Evolutionary conservation across 2,113 vertebrate species (phyloP), one percentile per base, ranked within the genome.

Genomic region (Bufo gargarizans): DNA sequence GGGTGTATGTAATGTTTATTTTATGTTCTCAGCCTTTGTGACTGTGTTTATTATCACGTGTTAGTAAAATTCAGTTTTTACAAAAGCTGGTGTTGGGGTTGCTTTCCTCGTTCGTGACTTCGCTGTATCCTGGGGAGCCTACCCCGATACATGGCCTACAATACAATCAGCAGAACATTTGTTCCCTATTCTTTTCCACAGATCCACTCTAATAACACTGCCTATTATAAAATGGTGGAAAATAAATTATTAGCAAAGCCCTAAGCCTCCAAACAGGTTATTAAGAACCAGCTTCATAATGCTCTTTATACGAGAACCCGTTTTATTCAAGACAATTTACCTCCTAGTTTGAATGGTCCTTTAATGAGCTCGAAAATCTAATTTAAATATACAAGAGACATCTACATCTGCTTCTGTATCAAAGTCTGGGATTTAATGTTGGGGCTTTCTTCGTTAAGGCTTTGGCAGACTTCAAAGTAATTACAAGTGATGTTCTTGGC

Each of bases 401-500:
- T 33, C 58, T 55, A 71, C 47, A 84, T 71, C 50, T 84, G 63
- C 14, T 22, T 71, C 50, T 19, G 3, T 69, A 22, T 69, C 47
- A n/a, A 53, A 47, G 45, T 59, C 55, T 19, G 5, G 22, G 13
- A 83, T 67, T n/a, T 67, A 14, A 16, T 49, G 45, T 71, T 13
- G 63, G n/a, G 55, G 49, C 10, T 69, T 22, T 67, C 67, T 53
- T 84, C 65, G n/a, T 50, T 71, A 67, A 67, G 5, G 65, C 47
- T 53, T 76, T 55, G 1, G 49, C 65, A 69, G 82, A 22, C 47
- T 84, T 67, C 13, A 55, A 71, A 71, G 82, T 71, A 84, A 84
- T 84, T 71, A 84, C 45, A 84, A 71, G 63, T 19, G 65, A 69
- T 69, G 43, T 69, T 53, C 63, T n/a, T 71, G 82, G 45, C 19